A percentile compares a stretch with the other conserved stretches of the same genome.
Evolutionary conservation across 64 coral and sea anemone species (phyloP).

Genomic region (Cladopsammia gracilis): DNA sequence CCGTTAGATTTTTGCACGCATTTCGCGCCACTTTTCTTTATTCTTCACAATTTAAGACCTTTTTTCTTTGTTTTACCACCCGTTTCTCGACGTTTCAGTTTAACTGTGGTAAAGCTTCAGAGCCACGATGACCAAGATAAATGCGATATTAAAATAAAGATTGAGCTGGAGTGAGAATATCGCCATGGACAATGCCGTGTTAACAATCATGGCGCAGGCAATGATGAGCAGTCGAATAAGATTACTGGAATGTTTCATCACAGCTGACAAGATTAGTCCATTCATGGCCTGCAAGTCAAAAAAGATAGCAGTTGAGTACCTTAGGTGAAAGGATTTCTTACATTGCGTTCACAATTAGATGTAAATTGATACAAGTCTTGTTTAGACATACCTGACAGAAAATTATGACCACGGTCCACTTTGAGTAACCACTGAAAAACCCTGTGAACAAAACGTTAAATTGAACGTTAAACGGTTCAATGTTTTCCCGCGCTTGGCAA

Average conservation of each 20-base stretch:
- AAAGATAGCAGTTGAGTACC: background rate
- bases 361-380: too few species aligned
- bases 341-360: too few species aligned
- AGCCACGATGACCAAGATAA: slow-evolving; percentile 75
- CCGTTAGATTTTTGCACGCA: too few species aligned
- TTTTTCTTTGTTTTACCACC: too few species aligned
- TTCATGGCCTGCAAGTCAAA: slow-evolving; percentile 73
- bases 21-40: too few species aligned
- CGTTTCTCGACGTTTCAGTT: background rate
- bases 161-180: slow-evolving; percentile 83
- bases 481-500: background rate
- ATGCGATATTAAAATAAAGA: slow-evolving; percentile 77
- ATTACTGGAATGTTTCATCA: slow-evolving; percentile 94
- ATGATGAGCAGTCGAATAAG: slow-evolving; percentile 81
- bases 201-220: slow-evolving; percentile 92
- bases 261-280: slow-evolving; percentile 82
- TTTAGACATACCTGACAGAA: slow-evolving; percentile 67
- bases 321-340: too few species aligned
- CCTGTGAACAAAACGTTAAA: background rate
- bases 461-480: background rate
- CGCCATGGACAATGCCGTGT: slow-evolving; percentile 71
- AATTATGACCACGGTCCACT: slow-evolving; percentile 69
- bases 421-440: slow-evolving; percentile 77
- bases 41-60: too few species aligned
- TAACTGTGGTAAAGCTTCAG: slow-evolving; percentile 76